phyloP scores from a whole-genome alignment of 2,113 vertebrate species.

The Oceanites oceanicus region DNA sequence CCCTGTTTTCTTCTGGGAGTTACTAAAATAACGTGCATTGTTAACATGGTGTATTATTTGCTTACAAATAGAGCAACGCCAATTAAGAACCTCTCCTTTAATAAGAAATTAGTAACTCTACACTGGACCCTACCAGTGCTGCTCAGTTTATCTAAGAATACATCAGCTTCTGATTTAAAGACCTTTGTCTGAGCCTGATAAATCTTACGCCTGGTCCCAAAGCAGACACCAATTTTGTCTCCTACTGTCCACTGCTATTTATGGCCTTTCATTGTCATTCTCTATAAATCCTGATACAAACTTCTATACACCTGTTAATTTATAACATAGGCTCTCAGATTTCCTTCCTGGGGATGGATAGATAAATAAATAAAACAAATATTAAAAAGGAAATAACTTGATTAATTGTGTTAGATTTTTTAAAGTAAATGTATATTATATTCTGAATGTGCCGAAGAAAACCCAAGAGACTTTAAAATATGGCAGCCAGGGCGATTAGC shows the following conservation, averaged over 20 bases:
- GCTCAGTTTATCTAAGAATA: not conserved
- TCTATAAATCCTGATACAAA: not conserved
- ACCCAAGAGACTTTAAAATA: not conserved
- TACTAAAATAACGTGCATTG: constrained; percentile 33
- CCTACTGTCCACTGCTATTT: not conserved
- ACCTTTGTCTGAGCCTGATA: not conserved
- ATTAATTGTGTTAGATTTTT: not conserved
- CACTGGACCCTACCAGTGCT: not conserved
- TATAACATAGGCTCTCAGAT: not conserved
- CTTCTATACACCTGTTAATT: not conserved
- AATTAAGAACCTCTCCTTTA: constrained; percentile 25
- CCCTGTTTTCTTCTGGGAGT: constrained; percentile 3
- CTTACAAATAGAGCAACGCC: not conserved
- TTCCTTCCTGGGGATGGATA: not conserved
- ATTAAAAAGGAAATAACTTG: not conserved
- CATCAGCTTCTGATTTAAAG: constrained; percentile 16
- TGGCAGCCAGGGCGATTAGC: not conserved
- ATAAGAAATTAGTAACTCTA: not conserved
- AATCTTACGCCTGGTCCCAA: constrained; percentile 2
- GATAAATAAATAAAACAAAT: not conserved
- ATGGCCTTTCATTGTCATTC: not conserved
- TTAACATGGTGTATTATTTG: not conserved
- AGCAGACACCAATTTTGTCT: constrained; percentile 17
- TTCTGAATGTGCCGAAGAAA: not conserved
- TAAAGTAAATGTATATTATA: not conserved